Evolutionary conservation across 2,113 vertebrate genomes (phyloP), one percentile per base, ranked within the genome.

Genomic region (Eulemur macaco): DNA sequence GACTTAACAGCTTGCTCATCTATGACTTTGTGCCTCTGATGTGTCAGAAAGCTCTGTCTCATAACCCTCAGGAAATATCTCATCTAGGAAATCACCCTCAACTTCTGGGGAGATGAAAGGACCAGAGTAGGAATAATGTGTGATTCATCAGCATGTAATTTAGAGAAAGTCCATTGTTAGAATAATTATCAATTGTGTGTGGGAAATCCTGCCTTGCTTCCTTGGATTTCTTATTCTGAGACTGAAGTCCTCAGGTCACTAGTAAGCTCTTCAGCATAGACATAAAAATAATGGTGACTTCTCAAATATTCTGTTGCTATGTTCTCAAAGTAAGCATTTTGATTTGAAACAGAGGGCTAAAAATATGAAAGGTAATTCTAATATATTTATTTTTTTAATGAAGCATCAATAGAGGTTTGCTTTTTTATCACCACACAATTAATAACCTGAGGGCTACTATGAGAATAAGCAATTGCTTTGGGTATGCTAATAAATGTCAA

Each of bases 21-120:
- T 39, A 23, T 60, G 39, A 23, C 76, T 90, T 86, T 77, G 21
- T 18, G 15, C 50, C 52, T 95, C 47, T 66, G n/a, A 90, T 25
- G 9, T 66, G 45, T 78, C 39, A 91, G 66, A 86, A 95, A 81
- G 2, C 10, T 86, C 42, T 94, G 78, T 52, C 17, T 95, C 54
- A 80, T 39, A 89, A 66, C 29, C 37, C 34, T 90, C 58, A 94
- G 80, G 76, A 96, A 93, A 82, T 64, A 18, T 60, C 69, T 95
- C 84, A 90, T 95, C 64, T 71, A 69, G 21, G 73, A 94, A 91
- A 90, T 86, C 56, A 83, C 47, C 68, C 58, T 91, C 23, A 80
- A 15, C 85, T 86, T 91, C 68, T 95, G 39, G 37, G 6, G 7
- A 64, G 39, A 87, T 37, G 13, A 93, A 93, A 89, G 20, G 25